Evolutionary conservation across 2,113 vertebrate species (phyloP).

Genomic region (Eidolon helvum): DNA sequence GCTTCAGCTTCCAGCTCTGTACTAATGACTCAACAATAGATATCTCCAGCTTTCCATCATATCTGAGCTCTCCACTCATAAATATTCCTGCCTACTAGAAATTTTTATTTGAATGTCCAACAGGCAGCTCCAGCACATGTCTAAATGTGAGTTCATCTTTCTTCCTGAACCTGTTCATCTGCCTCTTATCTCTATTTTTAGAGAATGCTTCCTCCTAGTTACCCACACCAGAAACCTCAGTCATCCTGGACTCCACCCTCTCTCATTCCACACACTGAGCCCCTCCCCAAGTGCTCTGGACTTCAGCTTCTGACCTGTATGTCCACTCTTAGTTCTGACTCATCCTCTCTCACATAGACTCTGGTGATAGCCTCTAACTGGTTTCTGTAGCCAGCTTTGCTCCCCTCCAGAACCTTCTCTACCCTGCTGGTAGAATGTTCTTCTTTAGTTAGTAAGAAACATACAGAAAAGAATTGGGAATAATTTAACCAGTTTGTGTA

Average conservation of each 20-base stretch:
- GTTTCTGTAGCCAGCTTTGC: not conserved
- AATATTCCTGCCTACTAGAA: not conserved
- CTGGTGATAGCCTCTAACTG: not conserved
- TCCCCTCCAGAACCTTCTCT: not conserved
- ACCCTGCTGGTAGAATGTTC: not conserved
- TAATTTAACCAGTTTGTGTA: not conserved
- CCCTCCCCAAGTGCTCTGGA: not conserved
- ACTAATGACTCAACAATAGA: not conserved
- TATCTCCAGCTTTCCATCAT: not conserved
- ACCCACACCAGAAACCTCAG: not conserved
- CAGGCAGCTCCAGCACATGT: not conserved
- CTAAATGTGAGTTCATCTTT: not conserved
- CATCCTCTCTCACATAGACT: not conserved
- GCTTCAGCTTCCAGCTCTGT: not conserved
- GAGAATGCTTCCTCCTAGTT: not conserved
- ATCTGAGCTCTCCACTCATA: not conserved
- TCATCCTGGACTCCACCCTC: not conserved
- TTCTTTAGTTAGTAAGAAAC: not conserved
- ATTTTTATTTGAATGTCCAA: not conserved
- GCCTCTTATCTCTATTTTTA: not conserved
- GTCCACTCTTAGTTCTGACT: not conserved
- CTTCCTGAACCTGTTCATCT: not conserved
- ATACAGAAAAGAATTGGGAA: not conserved
- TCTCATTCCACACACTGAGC: not conserved
- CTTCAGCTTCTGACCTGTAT: not conserved